Evolutionary conservation across 2,797 vertebrate species (phyloP).

Genomic region (Muscicapa striata): DNA sequence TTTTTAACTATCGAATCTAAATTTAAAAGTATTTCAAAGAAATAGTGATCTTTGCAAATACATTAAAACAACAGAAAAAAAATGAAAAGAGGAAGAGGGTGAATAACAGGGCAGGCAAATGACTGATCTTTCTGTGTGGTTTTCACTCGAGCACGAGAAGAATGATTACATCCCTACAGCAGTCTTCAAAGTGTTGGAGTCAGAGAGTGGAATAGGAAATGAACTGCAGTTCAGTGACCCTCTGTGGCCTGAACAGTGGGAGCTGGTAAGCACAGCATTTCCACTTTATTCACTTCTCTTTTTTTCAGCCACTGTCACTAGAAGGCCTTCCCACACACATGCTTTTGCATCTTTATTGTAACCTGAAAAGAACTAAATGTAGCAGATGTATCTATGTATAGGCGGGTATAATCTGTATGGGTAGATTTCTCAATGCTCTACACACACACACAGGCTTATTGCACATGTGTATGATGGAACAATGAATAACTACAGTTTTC

Average conservation of each 20-base stretch:
- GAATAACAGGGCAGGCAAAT: constrained; percentile 56
- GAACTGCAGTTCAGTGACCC: constrained; percentile 74
- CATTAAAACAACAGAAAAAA: constrained; percentile 46
- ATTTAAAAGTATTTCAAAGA: constrained; percentile 31
- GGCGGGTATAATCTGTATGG: neutral
- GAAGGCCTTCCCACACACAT: constrained; percentile 22
- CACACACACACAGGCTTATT: neutral
- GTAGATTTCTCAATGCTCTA: neutral
- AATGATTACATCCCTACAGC: constrained; percentile 65
- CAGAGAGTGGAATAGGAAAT: constrained; percentile 71
- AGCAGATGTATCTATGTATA: neutral
- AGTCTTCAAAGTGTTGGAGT: constrained; percentile 71
- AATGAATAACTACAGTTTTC: neutral
- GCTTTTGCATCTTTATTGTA: constrained; percentile 40
- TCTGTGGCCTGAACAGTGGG: constrained; percentile 67
- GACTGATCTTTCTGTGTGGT: constrained; percentile 64
- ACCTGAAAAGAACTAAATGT: constrained; percentile 39
- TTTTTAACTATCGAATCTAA: constrained; percentile 15
- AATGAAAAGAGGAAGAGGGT: constrained; percentile 36
- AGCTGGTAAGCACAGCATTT: constrained; percentile 71
- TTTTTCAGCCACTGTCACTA: constrained; percentile 49
- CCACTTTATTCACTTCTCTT: constrained; percentile 66
- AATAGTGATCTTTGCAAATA: constrained; percentile 33
- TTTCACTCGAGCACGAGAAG: constrained; percentile 62
- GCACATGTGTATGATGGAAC: neutral